Base-by-base conservation (phyloP, 2,797 vertebrate species). In the Cuniculus paca region DNA sequence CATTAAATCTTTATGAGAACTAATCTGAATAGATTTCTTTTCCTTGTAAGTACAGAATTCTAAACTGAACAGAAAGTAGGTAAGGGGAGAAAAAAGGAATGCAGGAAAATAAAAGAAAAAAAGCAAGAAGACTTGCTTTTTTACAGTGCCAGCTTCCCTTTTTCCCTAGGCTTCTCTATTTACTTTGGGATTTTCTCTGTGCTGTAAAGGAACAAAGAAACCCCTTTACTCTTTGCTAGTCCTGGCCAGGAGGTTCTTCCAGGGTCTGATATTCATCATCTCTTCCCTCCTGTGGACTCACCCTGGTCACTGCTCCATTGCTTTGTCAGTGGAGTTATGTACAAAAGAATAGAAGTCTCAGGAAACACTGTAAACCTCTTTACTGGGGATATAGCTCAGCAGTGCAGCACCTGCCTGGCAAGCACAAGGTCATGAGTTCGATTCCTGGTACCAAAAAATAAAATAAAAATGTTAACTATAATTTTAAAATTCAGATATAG, bases 1-100 rank as follows among this genome's bases (percentile, higher is more conserved):
- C 6, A 42, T 70, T 88, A 48, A 61, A 81, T 83, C 60, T 79
- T 94, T 77, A 81, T 60, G n/a, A 34, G 45, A 95, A 65, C 24
- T 50, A 83, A 81, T 81, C 28, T 88, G 72, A 92, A 63, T 88
- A 26, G 60, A 78, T 83, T 94, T 94, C 56, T 97, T 11, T 88
- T 83, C 11, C 24, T 54, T 87, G 3, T 77, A 48, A 86, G 17
- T 48, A 77, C 92, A 90, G 42, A 7, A 81, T 24, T 82, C 60
- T 70, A 68, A 87, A 75, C 34, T 48, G 83, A 95, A 94, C 2
- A 50, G n/a, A 80, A 22, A 84, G 26, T 36, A 72, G 2, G 77
- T 19, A 74, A 61, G n/a, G 36, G 22, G 54, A 39, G 45, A 78
- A 28, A 19, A 39, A 3, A 90, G 24, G 19, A 80, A 34, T 22